Evolutionary conservation across 2,113 vertebrate species (phyloP).

Genomic region (Trogon surrucura): DNA sequence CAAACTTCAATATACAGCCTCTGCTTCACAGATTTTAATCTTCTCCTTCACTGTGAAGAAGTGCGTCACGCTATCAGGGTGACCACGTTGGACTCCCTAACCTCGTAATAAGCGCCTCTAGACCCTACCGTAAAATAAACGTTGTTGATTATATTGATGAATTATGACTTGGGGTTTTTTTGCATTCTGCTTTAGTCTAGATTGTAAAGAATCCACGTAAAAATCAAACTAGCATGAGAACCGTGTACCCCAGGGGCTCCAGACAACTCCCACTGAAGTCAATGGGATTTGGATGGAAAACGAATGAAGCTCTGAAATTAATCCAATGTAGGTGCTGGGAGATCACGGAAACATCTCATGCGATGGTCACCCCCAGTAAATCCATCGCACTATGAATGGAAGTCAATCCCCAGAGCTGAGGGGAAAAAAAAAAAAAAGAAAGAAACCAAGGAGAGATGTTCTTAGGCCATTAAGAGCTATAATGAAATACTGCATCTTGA

Average conservation of each 20-base stretch:
- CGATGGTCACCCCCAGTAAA: background rate
- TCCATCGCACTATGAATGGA: background rate
- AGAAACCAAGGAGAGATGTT: background rate
- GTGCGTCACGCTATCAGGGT: background rate
- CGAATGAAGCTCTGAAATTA: background rate
- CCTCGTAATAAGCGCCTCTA: background rate
- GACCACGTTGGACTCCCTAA: background rate
- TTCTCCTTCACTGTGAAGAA: background rate
- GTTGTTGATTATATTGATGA: background rate
- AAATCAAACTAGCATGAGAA: background rate
- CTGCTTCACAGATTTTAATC: background rate
- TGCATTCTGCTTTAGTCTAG: background rate
- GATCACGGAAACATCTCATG: background rate
- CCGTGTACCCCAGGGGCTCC: background rate
- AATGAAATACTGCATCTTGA: slow-evolving; percentile 59
- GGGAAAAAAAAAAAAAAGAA: background rate
- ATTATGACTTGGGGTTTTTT: background rate
- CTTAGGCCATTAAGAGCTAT: slow-evolving; percentile 24
- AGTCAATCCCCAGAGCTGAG: background rate
- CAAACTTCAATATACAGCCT: background rate
- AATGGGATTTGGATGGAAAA: background rate
- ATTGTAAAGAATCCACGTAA: background rate
- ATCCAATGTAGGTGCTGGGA: background rate
- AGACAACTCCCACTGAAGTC: background rate
- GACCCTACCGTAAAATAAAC: background rate